Base-by-base conservation (phyloP, 2,888 invertebrate species). In the Nymphalis polychloros region DNA sequence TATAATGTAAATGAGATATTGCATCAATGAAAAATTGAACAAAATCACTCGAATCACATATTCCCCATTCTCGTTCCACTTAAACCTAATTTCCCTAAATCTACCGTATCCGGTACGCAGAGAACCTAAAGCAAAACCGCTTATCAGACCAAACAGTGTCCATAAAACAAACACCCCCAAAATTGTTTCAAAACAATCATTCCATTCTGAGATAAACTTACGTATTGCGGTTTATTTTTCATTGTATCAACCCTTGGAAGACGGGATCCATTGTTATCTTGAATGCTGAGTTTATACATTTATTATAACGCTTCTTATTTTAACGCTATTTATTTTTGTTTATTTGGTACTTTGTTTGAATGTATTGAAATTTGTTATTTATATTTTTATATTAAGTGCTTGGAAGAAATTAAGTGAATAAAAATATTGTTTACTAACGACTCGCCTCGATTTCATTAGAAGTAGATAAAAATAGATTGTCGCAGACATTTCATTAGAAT, bases 151-250 rank as follows among this genome's bases (percentile, higher is more conserved):
- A 52, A 66, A 66, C 69, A 69, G 62, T 63, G 53, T 19, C 66
- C 66, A 65, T 69, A 69, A 65, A 57, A 47, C 66, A 69, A 69
- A 69, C 69, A 69, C 35, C 65, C 65, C 61, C 46, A 47, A 69
- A 66, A 69, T 69, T 65, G 65, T 62, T 63, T 69, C 69, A 69
- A 69, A 69, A 69, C 69, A 69, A 69, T 69, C 62, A 66, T 66
- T 69, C 57, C 53, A 13, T 27, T 52, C 13, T 17, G 27, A 69
- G 69, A 69, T 69, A 69, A 66, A 66, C 41, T 66, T 59, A n/a
- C 41, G 64, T 57, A 69, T 69, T 65, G 50, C 59, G 57, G 27
- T 62, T 63, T 66, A 66, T 69, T 69, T 66, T 69, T 69, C 69
- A 69, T 69, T 69, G 65, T 59, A 65, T 65, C 23, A 55, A 55